Percentiles rank a stretch among this genome's conserved stretches.
These are phyloP conservation scores for Chloroceryle inda DNA, from an alignment of 2,797 vertebrate species.

Conservation along the genomic window DNA sequence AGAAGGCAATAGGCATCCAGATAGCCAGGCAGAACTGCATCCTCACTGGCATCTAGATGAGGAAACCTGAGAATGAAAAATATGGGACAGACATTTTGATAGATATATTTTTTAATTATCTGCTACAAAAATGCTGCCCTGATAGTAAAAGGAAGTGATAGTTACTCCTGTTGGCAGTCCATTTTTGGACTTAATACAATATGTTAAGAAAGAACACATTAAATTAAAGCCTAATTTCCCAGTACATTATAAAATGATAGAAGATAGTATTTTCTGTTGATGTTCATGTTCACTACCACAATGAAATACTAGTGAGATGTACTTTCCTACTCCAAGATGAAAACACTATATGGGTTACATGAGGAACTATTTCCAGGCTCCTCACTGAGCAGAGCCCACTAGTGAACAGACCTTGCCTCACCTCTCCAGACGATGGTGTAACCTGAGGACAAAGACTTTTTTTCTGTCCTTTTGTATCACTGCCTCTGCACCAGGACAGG, in stretches of 20 bases:
- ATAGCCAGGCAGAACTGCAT: not conserved
- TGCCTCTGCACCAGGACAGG: not conserved
- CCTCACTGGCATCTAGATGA: not conserved
- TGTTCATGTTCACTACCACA: not conserved
- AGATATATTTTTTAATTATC: not conserved
- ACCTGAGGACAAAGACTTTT: not conserved
- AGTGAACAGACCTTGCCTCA: not conserved
- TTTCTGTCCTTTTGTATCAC: not conserved
- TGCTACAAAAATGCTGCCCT: not conserved
- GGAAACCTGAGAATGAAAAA: not conserved
- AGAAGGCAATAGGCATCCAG: not conserved
- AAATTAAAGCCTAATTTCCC: not conserved
- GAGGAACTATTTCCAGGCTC: not conserved
- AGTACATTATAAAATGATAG: not conserved
- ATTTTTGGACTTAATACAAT: not conserved
- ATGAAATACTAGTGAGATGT: not conserved
- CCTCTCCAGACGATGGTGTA: not conserved
- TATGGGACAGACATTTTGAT: not conserved
- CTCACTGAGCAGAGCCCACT: not conserved
- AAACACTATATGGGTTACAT: not conserved
- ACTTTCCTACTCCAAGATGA: not conserved
- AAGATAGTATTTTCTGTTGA: not conserved
- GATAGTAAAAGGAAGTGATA: not conserved
- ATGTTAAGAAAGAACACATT: not conserved
- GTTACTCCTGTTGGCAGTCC: not conserved